Conservation (phyloP, 2,797 vertebrate genomes). For the Brachyrhaphis roseni region DNA sequence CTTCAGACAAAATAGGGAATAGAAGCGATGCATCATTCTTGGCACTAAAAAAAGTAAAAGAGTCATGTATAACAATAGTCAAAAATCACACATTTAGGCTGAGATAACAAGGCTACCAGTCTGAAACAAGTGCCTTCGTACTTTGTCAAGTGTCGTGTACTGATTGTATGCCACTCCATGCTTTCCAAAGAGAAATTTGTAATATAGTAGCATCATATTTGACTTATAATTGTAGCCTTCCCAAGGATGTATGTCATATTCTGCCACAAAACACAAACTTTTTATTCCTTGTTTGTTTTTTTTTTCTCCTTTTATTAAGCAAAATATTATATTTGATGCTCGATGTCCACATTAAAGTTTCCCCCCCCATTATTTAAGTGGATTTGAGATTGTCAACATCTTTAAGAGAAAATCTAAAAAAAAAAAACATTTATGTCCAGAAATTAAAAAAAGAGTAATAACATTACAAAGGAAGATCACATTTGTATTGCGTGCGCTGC, state of each 20-base stretch:
- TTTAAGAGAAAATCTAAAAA: neutral
- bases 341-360: neutral
- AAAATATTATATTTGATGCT: neutral
- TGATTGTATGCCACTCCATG: neutral
- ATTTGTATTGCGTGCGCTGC: neutral
- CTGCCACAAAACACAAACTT: neutral
- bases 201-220: neutral
- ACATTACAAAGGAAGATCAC: neutral
- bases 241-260: neutral
- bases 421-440: neutral
- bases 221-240: neutral
- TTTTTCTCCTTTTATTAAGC: neutral
- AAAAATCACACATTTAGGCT: neutral
- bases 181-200: neutral
- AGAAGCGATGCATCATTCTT: neutral
- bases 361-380: neutral
- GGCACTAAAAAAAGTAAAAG: neutral
- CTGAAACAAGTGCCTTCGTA: neutral
- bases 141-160: neutral
- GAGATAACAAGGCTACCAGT: neutral
- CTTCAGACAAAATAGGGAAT: too few species aligned
- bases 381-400: neutral
- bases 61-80: neutral
- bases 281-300: neutral
- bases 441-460: neutral